These are phyloP conservation scores for Argyrosomus japonicus DNA, from an alignment of 2,113 vertebrate genomes.

Conservation along the genomic window DNA sequence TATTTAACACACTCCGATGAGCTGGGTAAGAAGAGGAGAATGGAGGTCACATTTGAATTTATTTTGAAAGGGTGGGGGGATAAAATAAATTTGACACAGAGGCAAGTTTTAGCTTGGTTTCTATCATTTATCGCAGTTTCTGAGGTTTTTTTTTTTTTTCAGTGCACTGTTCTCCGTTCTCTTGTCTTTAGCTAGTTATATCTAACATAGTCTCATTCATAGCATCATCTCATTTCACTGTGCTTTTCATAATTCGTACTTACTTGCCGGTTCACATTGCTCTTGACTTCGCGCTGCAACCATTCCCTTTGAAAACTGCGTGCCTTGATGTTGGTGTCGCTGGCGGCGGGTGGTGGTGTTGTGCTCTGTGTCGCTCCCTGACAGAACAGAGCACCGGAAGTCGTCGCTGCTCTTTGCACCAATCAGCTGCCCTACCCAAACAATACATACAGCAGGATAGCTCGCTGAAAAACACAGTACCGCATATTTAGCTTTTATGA, in stretches of 20 bases:
- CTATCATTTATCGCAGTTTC: background rate
- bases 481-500: background rate
- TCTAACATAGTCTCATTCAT: background rate
- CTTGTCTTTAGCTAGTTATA: background rate
- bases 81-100: background rate
- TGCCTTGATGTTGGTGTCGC: background rate
- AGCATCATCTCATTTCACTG: background rate
- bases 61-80: background rate
- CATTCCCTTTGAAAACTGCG: too few species aligned
- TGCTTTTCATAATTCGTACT: background rate
- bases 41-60: background rate
- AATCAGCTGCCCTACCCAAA: conserved; percentile 68
- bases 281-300: background rate
- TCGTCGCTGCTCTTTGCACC: conserved; percentile 40
- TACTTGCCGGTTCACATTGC: background rate
- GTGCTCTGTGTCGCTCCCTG: background rate
- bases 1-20: background rate
- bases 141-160: too few species aligned
- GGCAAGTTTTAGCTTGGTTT: background rate
- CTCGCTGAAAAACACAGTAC: background rate
- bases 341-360: background rate
- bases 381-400: conserved; percentile 45
- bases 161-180: too few species aligned
- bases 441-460: conserved; percentile 40
- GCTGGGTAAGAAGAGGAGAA: background rate